Conservation (phyloP, 1,140 invertebrate species). For the Vollenhovia emeryi region DNA sequence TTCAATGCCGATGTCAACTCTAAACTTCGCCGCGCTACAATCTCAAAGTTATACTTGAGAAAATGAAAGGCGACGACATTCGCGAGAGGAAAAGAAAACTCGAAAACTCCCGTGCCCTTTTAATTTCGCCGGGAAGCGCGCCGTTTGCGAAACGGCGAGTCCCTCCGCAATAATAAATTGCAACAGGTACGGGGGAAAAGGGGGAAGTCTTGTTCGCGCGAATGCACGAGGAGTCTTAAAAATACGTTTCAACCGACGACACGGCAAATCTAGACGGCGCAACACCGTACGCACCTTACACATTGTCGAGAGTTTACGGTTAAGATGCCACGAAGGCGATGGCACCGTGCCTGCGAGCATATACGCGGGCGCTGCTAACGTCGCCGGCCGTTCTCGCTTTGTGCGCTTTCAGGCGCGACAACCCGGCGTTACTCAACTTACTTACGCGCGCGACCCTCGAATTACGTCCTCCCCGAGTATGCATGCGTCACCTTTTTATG, state of each 20-base stretch:
- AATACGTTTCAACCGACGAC: constrained; percentile 7
- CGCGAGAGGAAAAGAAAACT: not conserved
- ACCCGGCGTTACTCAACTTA: constrained; percentile 38
- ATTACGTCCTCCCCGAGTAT: constrained; percentile 50
- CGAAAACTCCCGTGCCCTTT: not conserved
- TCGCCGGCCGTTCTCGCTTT: constrained; percentile 26
- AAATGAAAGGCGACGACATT: not conserved
- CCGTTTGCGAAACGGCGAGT: not conserved
- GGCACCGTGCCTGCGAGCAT: constrained; percentile 23
- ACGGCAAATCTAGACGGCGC: not conserved
- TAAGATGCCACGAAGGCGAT: constrained; percentile 26
- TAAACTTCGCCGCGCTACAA: constrained; percentile 6
- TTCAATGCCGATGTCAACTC: constrained; percentile 7
- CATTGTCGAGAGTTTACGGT: constrained; percentile 15
- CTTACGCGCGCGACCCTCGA: constrained; percentile 40
- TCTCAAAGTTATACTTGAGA: not conserved
- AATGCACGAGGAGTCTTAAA: not conserved
- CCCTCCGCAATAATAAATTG: not conserved
- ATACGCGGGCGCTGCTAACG: constrained; percentile 20
- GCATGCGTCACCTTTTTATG: constrained; percentile 26
- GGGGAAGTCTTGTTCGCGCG: not conserved
- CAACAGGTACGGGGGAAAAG: not conserved
- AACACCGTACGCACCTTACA: not conserved
- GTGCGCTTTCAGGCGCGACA: constrained; percentile 54
- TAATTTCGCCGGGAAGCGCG: not conserved